A percentile compares a stretch with the other conserved stretches of the same genome.
phyloP scores from a whole-genome alignment of 1,140 invertebrate genomes.

The Frieseomelitta varia region DNA sequence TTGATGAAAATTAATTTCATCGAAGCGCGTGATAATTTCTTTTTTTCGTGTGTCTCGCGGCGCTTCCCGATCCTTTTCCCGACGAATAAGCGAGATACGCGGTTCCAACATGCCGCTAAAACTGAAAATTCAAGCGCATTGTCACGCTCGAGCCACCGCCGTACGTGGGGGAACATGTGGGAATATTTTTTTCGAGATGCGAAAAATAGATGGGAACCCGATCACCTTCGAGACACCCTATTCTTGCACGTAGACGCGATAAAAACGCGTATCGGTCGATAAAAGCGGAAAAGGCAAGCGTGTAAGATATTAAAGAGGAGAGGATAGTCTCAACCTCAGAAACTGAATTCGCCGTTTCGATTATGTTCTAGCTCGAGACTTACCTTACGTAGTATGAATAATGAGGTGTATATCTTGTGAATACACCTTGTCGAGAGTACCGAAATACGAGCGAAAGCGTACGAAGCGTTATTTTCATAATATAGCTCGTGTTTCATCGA shows the following conservation, averaged over 20 bases:
- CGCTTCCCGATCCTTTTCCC: not conserved
- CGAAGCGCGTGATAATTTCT: not conserved
- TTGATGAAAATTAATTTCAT: not conserved
- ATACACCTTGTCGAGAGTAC: not conserved
- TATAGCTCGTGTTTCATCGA: not conserved
- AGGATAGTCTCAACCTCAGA: not conserved
- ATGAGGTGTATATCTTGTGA: not conserved
- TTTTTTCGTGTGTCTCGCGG: not conserved
- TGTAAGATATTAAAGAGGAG: constrained; percentile 14
- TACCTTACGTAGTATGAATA: not conserved
- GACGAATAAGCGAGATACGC: not conserved
- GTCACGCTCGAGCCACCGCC: not conserved
- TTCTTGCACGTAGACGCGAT: not conserved
- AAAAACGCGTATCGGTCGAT: not conserved
- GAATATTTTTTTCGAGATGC: constrained; percentile 14
- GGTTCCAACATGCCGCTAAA: not conserved
- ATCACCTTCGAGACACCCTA: not conserved
- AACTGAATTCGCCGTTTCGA: not conserved
- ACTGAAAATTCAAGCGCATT: not conserved
- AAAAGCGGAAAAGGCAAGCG: not conserved
- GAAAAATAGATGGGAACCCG: not conserved
- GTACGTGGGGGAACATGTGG: not conserved
- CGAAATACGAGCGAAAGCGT: not conserved
- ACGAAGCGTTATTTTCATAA: not conserved
- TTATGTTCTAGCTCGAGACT: not conserved